Evolutionary conservation across 1,140 invertebrate species (phyloP), one percentile per base, ranked within the genome.

Genomic region (Heliconius congener): DNA sequence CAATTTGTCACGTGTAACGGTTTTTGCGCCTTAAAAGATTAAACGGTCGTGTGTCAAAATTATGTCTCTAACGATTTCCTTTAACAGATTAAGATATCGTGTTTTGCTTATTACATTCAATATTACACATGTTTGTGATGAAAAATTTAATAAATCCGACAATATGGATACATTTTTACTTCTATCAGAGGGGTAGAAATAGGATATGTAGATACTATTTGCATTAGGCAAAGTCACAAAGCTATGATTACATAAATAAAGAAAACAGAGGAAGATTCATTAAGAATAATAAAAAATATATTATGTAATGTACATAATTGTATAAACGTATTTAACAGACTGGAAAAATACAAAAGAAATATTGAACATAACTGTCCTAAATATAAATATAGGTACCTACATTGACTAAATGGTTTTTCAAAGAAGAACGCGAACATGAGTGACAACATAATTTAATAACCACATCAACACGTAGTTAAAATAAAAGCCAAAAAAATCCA

Each of bases 1-100:
- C 78, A 76, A 78, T 85, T 83, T 81, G 76, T 76, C 82, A 78
- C 50, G 60, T 66, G 66, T 75, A 78, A 81, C 78, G 75, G 78
- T 46, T 83, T 81, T 81, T 81, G 46, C 66, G 50, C 74, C 23
- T 42, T 66, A 57, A 72, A 72, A 42, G 74, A 80, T 77, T 81
- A 77, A 46, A 71, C 57, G 70, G 42, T 73, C 72, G 46, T 71
- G 76, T 71, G 70, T 77, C 76, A 77, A 27, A 42, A 70, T 76
- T 77, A 37, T 18, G 66, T 27, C 18, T 52, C 27, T 82, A 76
- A 78, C 82, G 83, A 71, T 74, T 79, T 72, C 71, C 37, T 72
- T 42, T 37, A 72, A 72, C 34, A 42, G 30, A 72, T 72, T 42
- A 42, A 42, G 71, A 72, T 72, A 71, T 30, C 60, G 11, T 66